A percentile compares a stretch with the other conserved stretches of the same genome.
Evolutionary conservation across 2,113 vertebrate genomes (phyloP).

Genomic region (Peromyscus californicus): DNA sequence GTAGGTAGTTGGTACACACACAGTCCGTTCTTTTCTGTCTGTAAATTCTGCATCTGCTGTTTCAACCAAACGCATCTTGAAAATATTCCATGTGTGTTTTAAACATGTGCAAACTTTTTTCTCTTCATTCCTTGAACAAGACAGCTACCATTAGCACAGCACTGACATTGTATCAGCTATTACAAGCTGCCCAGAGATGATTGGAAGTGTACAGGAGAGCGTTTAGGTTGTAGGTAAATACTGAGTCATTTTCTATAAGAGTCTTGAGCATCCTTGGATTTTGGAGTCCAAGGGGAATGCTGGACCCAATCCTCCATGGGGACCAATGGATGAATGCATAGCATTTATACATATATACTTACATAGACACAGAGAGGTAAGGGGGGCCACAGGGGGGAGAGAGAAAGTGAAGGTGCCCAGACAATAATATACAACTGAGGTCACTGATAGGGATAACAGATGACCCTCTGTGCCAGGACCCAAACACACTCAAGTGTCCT

Average conservation of each 20-base stretch:
- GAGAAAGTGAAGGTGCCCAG: not conserved
- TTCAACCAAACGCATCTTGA: not conserved
- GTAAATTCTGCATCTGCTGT: not conserved
- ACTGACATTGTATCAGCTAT: not conserved
- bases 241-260: not conserved
- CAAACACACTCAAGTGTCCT: not conserved
- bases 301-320: not conserved
- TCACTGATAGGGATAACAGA: not conserved
- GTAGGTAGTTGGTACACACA: not conserved
- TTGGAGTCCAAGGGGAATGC: not conserved
- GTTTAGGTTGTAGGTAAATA: not conserved
- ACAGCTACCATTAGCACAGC: not conserved
- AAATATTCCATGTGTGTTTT: not conserved
- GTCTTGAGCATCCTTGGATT: not conserved
- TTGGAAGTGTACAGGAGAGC: not conserved
- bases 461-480: not conserved
- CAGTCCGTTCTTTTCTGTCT: not conserved
- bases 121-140: not conserved
- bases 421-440: not conserved
- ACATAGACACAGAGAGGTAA: not conserved
- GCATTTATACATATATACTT: not conserved
- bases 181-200: not conserved
- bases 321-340: not conserved
- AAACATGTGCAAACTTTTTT: not conserved
- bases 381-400: too few species aligned